Evolutionary conservation across 2,113 vertebrate genomes (phyloP), one percentile per base, ranked within the genome.

Genomic region (Nansenia antarctica): DNA sequence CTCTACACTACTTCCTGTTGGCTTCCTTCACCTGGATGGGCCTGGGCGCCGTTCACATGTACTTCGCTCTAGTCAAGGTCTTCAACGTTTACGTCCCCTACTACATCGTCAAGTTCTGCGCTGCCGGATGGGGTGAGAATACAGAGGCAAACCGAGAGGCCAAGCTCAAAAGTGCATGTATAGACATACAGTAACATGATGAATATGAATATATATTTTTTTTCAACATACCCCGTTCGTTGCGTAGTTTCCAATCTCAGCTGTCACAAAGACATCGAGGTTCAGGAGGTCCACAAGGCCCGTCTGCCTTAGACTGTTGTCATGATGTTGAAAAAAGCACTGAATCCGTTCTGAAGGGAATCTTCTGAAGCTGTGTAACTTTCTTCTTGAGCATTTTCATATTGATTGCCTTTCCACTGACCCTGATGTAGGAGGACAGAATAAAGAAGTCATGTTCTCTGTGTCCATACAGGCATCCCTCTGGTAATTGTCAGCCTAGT

Each of bases 11-110:
- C 77, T 96, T 94, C 76, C 82, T 98, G 59, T 74, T 98, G 6
- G 91, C 92, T 1, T 92, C 95, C 27, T 96, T 98, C 84, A 92
- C 90, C 0, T 97, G 96, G 95, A 97, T 98, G 96, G 93, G 91
- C 30, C 82, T 98, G 65, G 94, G 96, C 74, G 94, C 95, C 0
- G 66, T 96, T 26, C 93, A 96, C 77, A 95, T 97, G 91, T 97
- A 98, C 83, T 83, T 96, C 3, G 88, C 92, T 45, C 81, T 98
- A 47, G 86, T 98, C 79, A 96, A 94, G 87, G 95, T 98, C 77
- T 96, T 98, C 91, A 96, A 96, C 55, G 87, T 85, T 74, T 98
- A 97, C 15, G 34, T 96, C 32, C 87, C 90, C 1, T 91, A 91
- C 29, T 98, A 95, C 78, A 93, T 95, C 55, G 84, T 95, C 47